Conservation (phyloP, 2,888 invertebrate species). For the Lottia scabra region DNA sequence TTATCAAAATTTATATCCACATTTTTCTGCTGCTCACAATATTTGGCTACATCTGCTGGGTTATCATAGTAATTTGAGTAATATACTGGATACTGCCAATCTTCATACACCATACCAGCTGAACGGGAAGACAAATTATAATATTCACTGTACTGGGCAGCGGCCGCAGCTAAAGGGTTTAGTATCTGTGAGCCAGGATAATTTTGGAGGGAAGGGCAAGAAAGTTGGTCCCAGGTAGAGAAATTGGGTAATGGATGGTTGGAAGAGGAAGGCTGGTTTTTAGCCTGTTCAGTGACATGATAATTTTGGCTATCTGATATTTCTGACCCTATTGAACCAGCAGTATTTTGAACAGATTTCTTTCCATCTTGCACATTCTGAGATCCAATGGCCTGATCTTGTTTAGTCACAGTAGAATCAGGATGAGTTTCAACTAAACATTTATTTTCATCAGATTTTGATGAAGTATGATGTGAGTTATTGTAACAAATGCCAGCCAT, state of each 20-base stretch:
- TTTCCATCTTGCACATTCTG: neutral
- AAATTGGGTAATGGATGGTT: neutral
- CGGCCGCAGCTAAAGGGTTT: neutral
- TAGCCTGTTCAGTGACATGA: neutral
- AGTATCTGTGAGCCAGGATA: neutral
- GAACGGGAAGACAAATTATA: neutral
- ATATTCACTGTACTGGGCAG: slow-evolving; percentile 2
- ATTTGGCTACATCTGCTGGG: neutral
- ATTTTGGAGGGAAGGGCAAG: slow-evolving; percentile 4
- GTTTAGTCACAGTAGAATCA: neutral
- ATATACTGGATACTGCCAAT: neutral
- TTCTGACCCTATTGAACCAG: neutral
- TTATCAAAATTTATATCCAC: slow-evolving; percentile 17
- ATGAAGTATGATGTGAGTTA: neutral
- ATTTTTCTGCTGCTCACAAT: slow-evolving; percentile 17
- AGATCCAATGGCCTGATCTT: neutral
- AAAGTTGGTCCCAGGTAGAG: neutral
- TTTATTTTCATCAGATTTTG: neutral
- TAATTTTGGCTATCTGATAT: neutral
- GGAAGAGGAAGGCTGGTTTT: neutral
- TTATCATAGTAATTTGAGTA: neutral
- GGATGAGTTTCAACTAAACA: neutral
- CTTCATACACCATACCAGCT: neutral
- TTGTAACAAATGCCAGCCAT: slow-evolving; percentile 11
- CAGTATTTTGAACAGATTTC: neutral